Conservation (phyloP, 2,113 vertebrate species). For the Paralichthys olivaceus region DNA sequence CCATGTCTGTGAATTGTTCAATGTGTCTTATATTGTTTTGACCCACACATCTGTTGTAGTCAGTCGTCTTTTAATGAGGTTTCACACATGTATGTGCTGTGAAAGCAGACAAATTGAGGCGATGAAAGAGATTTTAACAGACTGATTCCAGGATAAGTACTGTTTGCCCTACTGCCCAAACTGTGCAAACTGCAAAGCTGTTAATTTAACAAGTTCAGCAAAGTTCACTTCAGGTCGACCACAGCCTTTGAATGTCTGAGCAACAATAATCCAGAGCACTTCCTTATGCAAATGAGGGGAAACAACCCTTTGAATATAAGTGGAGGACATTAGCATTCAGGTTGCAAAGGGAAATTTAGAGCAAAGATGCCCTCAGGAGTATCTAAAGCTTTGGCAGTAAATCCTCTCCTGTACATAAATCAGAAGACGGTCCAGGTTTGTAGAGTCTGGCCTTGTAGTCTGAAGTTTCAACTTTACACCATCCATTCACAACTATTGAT, state of each 20-base stretch:
- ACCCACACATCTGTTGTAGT: no score
- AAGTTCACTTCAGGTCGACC: conserved; percentile 44
- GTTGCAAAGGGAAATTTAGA: conserved; percentile 47
- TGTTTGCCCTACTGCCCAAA: conserved; percentile 34
- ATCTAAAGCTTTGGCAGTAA: conserved; percentile 33
- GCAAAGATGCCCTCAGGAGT: conserved; percentile 54
- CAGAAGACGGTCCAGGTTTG: conserved; percentile 47
- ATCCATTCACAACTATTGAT: conserved; percentile 58
- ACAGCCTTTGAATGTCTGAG: conserved; percentile 26
- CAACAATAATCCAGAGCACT: conserved; percentile 50
- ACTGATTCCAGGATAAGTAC: background rate
- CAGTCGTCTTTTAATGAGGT: background rate
- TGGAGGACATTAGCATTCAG: conserved; percentile 47
- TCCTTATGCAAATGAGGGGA: conserved; percentile 53
- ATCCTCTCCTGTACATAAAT: conserved; percentile 27
- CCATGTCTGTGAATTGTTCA: no score
- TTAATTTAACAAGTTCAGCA: conserved; percentile 60
- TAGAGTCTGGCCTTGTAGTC: conserved; percentile 36
- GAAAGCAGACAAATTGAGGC: background rate
- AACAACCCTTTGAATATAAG: conserved; percentile 59
- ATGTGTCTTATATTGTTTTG: no score
- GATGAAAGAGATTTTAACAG: background rate
- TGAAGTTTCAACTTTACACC: conserved; percentile 28
- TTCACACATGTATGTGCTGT: background rate
- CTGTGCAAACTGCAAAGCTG: conserved; percentile 35